These are phyloP conservation scores for Phenganax stokvisi DNA, from an alignment of 92 coral and sea anemone genomes.

Conservation along the genomic window DNA sequence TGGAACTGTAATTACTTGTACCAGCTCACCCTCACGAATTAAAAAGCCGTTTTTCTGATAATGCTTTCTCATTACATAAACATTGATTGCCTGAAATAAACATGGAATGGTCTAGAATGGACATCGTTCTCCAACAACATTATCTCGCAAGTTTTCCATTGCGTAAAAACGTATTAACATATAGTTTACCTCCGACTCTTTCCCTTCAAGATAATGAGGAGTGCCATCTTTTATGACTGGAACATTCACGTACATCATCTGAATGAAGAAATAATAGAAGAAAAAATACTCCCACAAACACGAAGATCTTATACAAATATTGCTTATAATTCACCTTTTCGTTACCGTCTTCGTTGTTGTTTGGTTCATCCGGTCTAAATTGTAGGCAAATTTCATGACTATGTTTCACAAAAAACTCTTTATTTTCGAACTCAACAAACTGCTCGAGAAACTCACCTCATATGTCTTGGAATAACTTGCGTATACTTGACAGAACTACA, in stretches of 20 bases:
- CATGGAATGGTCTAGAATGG: background rate
- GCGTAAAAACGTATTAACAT: too few species aligned
- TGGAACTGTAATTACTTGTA: conserved; percentile 61
- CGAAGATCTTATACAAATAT: background rate
- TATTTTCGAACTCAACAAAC: background rate
- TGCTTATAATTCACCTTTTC: background rate
- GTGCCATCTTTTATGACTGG: conserved; percentile 28
- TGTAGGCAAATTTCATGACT: background rate
- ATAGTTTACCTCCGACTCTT: conserved; percentile 2
- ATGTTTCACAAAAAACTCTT: background rate
- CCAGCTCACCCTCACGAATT: conserved; percentile 60
- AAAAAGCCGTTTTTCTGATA: conserved; percentile 68
- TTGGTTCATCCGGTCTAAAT: conserved; percentile 5
- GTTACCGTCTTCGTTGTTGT: background rate
- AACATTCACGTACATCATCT: conserved; percentile 27
- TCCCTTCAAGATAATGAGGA: conserved; percentile 20
- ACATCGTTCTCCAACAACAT: background rate
- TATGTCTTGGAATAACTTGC: conserved; percentile 69
- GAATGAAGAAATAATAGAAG: background rate
- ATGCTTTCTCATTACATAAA: conserved; percentile 16
- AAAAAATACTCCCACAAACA: background rate
- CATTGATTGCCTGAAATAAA: conserved; percentile 20
- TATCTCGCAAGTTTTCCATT: background rate
- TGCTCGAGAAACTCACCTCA: conserved; percentile 46
- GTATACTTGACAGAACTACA: conserved; percentile 52